Evolutionary conservation across 1,140 invertebrate genomes (phyloP).

Genomic region (Drosophila pseudoobscura): DNA sequence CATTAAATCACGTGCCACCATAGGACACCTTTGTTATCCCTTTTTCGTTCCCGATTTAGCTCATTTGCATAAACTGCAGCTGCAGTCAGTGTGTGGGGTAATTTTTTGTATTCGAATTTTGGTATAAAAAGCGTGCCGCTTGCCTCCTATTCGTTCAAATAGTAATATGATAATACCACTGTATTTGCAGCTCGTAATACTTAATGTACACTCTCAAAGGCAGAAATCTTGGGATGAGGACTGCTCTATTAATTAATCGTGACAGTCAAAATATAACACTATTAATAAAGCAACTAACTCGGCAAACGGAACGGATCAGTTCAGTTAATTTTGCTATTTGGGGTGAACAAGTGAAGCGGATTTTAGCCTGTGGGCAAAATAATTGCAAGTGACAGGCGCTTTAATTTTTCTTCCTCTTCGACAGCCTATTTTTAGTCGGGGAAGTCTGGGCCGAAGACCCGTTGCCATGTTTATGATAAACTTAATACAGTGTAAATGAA

Average conservation of each 20-base stretch:
- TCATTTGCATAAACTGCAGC: constrained; percentile 67
- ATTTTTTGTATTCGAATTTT: constrained; percentile 26
- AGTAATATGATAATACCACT: no score
- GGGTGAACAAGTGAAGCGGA: constrained; percentile 48
- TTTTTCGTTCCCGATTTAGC: constrained; percentile 8
- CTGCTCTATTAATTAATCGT: constrained; percentile 54
- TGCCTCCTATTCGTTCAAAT: no score
- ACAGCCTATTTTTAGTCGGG: constrained; percentile 59
- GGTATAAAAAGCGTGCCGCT: background rate
- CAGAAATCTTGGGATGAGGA: no score
- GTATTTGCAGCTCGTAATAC: no score
- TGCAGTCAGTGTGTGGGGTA: constrained; percentile 46
- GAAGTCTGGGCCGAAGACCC: constrained; percentile 14
- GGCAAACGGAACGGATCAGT: constrained; percentile 51
- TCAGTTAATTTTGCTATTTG: constrained; percentile 47
- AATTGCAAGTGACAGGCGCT: constrained; percentile 79
- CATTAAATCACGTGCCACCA: background rate
- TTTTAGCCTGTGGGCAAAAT: constrained; percentile 58
- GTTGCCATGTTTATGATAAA: constrained; percentile 74
- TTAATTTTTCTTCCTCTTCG: constrained; percentile 77
- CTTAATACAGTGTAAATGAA: constrained; percentile 80
- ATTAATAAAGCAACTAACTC: constrained; percentile 55
- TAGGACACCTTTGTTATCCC: no score
- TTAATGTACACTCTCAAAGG: no score
- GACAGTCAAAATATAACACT: constrained; percentile 31